These are phyloP conservation scores for Epinephelus cyanopodus DNA, from an alignment of 2,113 vertebrate genomes.

Conservation along the genomic window DNA sequence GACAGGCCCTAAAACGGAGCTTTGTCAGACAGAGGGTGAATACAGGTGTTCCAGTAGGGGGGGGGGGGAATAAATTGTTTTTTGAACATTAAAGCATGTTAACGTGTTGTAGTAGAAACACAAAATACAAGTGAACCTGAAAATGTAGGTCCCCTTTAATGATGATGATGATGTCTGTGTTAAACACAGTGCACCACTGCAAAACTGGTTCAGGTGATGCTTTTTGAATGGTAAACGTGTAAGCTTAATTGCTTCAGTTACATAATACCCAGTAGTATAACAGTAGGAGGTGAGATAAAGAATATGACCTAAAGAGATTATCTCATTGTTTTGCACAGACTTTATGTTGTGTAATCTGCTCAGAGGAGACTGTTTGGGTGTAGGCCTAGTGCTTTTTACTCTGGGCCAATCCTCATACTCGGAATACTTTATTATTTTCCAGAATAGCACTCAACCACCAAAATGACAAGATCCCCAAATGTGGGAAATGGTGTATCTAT, in stretches of 20 bases:
- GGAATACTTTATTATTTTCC: conserved; percentile 15
- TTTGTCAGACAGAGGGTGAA: too few relatives aligned
- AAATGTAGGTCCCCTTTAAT: not conserved
- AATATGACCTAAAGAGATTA: conserved; percentile 46
- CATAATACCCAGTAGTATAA: conserved; percentile 15
- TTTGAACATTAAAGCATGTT: too few relatives aligned
- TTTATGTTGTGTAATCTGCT: conserved; percentile 51
- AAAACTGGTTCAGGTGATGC: not conserved
- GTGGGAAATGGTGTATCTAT: not conserved
- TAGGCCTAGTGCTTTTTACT: not conserved
- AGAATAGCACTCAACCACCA: not conserved
- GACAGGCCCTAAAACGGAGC: too few relatives aligned
- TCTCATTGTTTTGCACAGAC: conserved; percentile 32
- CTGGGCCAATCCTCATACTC: not conserved
- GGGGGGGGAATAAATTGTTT: too few relatives aligned
- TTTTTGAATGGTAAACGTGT: not conserved
- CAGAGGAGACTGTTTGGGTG: conserved; percentile 8
- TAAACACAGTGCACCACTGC: not conserved
- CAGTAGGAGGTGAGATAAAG: conserved; percentile 40
- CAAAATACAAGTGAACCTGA: too few relatives aligned
- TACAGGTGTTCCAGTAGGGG: too few relatives aligned
- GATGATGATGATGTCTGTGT: not conserved
- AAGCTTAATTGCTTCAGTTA: conserved; percentile 37
- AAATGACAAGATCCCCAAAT: not conserved
- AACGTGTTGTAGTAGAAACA: too few relatives aligned